Percentiles rank a stretch among this genome's conserved stretches.
phyloP scores from a whole-genome alignment of 1,140 invertebrate species.

The Anagrus nilaparvatae region DNA sequence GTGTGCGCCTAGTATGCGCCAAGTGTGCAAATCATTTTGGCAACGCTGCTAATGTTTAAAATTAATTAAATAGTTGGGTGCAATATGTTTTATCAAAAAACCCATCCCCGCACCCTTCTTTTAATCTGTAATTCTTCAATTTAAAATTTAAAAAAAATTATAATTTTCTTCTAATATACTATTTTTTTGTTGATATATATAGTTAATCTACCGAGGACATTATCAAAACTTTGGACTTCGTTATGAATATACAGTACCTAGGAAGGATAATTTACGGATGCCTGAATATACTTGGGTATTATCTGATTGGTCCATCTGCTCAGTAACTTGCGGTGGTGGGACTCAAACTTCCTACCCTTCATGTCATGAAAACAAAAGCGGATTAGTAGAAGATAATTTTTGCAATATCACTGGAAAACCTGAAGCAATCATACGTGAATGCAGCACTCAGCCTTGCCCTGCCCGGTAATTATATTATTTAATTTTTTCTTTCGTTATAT shows the following conservation, averaged over 20 bases:
- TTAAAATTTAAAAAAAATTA: too few relatives aligned
- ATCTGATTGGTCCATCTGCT: constrained; percentile 69
- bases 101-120: too few relatives aligned
- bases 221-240: constrained; percentile 67
- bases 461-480: constrained; percentile 43
- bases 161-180: too few relatives aligned
- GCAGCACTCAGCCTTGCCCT: constrained; percentile 62
- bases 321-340: constrained; percentile 66
- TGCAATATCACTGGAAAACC: constrained; percentile 52
- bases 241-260: constrained; percentile 75
- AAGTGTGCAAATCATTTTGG: too few relatives aligned
- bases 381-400: constrained; percentile 53
- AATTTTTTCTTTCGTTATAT: not conserved
- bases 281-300: constrained; percentile 62
- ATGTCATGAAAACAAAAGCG: constrained; percentile 54
- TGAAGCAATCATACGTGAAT: constrained; percentile 46
- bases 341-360: constrained; percentile 51
- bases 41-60: too few relatives aligned
- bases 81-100: too few relatives aligned
- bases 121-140: too few relatives aligned
- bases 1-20: too few relatives aligned
- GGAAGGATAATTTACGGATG: constrained; percentile 48
- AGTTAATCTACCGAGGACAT: constrained; percentile 72
- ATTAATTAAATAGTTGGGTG: too few relatives aligned
- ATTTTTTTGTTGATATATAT: too few relatives aligned